Evolutionary conservation across 2,888 invertebrate species (phyloP), one percentile per base, ranked within the genome.

Genomic region (Acrobasis repandana): DNA sequence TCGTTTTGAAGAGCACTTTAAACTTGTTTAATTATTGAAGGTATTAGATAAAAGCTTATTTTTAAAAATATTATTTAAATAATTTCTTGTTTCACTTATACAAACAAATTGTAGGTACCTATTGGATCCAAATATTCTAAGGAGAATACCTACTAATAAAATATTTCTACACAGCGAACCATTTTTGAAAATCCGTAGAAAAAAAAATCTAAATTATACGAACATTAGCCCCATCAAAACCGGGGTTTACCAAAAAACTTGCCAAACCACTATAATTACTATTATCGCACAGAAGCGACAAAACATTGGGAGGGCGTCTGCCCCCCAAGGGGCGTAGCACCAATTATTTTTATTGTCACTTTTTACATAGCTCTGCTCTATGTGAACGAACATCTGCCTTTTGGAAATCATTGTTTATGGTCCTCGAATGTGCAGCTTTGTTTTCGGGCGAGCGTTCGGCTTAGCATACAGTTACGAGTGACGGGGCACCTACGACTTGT

Each of bases 371-470:
- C 51, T 50, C 15, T 48, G 28, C 15, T 28, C 47, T 47, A 47
- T 47, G 16, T 48, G 18, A 10, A 33, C 9, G 36, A 34, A 52
- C 52, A 52, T 52, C 52, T 52, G 52, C 52, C 52, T 52, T 36
- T 51, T 51, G 15, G 11, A 18, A 20, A 28, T 28, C 6, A 14
- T 14, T 28, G 4, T 9, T 50, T 50, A 20, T 28, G 28, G 14
- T 10, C 48, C 48, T 28, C 28, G n/a, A 50, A 33, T 14, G n/a
- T n/a, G 28, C 11, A 4, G 20, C 20, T 5, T 33, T n/a, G 50
- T 28, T 50, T 50, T 28, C 28, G 33, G 28, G 4, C 50, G n/a
- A 2, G 16, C 14, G 10, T n/a, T 8, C 6, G 28, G 1, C 14
- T 33, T 50, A 11, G 10, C 15, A 34, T 52, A 34, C 15, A 51